These are phyloP conservation scores for Metridium senile DNA, from an alignment of 92 coral and sea anemone species.

Conservation along the genomic window DNA sequence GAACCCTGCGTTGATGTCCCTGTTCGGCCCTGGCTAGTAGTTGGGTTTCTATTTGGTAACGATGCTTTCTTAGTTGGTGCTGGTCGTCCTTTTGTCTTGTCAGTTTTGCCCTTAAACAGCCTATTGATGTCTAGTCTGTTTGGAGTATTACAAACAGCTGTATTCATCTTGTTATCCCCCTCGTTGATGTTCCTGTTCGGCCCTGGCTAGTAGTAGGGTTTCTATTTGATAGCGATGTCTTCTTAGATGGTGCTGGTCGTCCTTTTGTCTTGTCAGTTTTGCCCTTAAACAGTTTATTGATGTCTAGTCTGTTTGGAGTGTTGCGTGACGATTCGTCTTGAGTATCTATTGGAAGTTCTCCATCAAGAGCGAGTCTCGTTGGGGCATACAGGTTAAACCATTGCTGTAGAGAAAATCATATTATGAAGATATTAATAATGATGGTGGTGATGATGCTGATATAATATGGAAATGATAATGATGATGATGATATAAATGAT, in stretches of 20 bases:
- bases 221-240: slow-evolving; percentile 40
- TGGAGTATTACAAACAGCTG: slow-evolving; percentile 13
- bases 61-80: slow-evolving; percentile 72
- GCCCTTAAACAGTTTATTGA: slow-evolving; percentile 87
- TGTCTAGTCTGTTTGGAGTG: slow-evolving; percentile 73
- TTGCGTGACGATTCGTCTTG: slow-evolving; percentile 3
- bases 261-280: slow-evolving; percentile 71
- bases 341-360: slow-evolving; percentile 14
- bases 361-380: slow-evolving; percentile 78
- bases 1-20: slow-evolving; percentile 39
- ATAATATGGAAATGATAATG: not conserved
- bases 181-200: slow-evolving; percentile 40
- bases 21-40: slow-evolving; percentile 36
- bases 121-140: slow-evolving; percentile 78
- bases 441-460: too few species aligned
- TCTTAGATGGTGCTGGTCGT: slow-evolving; percentile 74
- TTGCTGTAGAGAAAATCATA: slow-evolving; percentile 57
- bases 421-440: too few species aligned
- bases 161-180: slow-evolving; percentile 43
- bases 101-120: slow-evolving; percentile 84
- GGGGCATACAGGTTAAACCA: slow-evolving; percentile 99
- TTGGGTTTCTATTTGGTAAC: slow-evolving; percentile 33
- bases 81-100: slow-evolving; percentile 46
- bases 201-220: slow-evolving; percentile 31
- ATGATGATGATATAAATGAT: not conserved